These are phyloP conservation scores for Ruditapes philippinarum DNA, from an alignment of 1,140 invertebrate genomes.

Conservation along the genomic window DNA sequence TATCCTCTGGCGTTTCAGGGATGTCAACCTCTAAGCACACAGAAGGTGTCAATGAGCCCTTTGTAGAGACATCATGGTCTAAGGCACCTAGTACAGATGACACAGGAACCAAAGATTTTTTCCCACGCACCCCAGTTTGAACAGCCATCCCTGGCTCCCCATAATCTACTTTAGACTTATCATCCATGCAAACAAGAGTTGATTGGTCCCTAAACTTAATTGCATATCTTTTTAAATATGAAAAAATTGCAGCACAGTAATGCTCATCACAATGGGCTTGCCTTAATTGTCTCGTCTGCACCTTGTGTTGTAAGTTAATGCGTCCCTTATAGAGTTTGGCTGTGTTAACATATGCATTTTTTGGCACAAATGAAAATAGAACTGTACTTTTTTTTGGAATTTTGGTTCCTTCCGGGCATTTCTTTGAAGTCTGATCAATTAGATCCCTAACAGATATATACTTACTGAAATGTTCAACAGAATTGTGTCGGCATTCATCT, in stretches of 20 bases:
- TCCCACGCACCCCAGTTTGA: constrained; percentile 59
- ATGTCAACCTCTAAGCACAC: constrained; percentile 60
- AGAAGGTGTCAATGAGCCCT: constrained; percentile 62
- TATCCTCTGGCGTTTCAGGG: constrained; percentile 59
- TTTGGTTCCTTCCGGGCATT: constrained; percentile 62
- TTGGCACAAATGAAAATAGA: constrained; percentile 67
- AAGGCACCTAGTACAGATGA: constrained; percentile 16
- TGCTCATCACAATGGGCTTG: constrained; percentile 69
- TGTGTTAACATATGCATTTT: constrained; percentile 67
- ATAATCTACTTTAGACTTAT: constrained; percentile 69
- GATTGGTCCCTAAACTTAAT: constrained; percentile 47
- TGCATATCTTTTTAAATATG: constrained; percentile 67
- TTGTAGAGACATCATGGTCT: constrained; percentile 69
- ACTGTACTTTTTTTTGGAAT: constrained; percentile 68
- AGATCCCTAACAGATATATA: constrained; percentile 67
- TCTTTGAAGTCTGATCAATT: constrained; percentile 45
- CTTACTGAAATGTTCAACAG: constrained; percentile 65
- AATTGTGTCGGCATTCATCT: constrained; percentile 64
- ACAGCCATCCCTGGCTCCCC: constrained; percentile 69
- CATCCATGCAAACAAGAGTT: constrained; percentile 69
- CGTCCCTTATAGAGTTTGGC: constrained; percentile 61
- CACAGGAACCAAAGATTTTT: constrained; percentile 63
- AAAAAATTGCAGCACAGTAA: constrained; percentile 68
- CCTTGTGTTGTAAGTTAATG: constrained; percentile 59
- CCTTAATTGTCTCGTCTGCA: constrained; percentile 67